These are phyloP conservation scores for Dreissena polymorpha DNA, from an alignment of 1,140 invertebrate species.

Conservation along the genomic window DNA sequence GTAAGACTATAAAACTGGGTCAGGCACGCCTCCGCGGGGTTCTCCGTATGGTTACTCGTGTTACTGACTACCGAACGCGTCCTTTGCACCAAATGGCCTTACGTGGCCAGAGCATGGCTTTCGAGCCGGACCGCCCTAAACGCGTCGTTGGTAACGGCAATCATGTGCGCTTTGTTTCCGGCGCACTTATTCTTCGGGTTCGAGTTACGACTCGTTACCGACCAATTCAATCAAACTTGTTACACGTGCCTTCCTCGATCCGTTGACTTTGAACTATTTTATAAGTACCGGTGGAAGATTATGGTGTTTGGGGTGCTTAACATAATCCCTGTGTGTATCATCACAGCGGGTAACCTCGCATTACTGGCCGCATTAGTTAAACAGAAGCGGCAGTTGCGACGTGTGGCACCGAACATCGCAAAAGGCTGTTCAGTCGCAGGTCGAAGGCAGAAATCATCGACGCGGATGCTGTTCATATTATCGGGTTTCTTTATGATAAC, in stretches of 20 bases:
- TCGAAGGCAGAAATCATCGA: background rate
- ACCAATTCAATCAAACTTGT: background rate
- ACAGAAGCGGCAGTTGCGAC: background rate
- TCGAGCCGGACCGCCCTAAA: background rate
- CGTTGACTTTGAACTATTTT: background rate
- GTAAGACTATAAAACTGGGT: background rate
- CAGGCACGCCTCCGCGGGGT: background rate
- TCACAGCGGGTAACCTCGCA: background rate
- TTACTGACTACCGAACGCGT: conserved; percentile 9
- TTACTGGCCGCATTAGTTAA: background rate
- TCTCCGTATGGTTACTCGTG: too few species aligned
- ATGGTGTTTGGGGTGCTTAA: background rate
- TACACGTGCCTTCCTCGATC: background rate
- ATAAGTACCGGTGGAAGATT: background rate
- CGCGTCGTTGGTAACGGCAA: background rate
- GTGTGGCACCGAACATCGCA: background rate
- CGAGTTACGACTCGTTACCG: background rate
- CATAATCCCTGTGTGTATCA: background rate
- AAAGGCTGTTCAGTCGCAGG: background rate
- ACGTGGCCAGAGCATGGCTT: background rate
- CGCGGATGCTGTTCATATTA: conserved; percentile 1
- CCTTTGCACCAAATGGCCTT: background rate
- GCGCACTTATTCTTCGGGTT: background rate
- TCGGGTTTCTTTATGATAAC: conserved; percentile 5
- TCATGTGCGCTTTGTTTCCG: background rate